Evolutionary conservation across 2,888 invertebrate genomes (phyloP), one percentile per base, ranked within the genome.

Genomic region (Caenorhabditis imperialis): DNA sequence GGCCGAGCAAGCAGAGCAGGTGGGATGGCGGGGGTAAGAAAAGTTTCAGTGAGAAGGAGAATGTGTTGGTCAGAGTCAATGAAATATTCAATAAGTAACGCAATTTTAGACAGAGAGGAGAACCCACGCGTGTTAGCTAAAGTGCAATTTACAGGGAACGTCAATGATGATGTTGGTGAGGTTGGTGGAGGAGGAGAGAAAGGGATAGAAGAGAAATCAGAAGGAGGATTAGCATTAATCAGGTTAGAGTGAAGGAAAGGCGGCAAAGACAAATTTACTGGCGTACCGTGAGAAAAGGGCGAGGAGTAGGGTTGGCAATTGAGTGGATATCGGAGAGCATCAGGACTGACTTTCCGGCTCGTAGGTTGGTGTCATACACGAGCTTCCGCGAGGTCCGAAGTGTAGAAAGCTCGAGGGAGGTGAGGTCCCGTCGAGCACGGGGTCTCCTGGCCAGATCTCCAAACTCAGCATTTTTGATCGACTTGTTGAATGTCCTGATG

Each of bases 21-120:
- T 1, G 53, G 53, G n/a, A 40, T 6, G 7, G 53, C 7, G 27
- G 2, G 1, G 23, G 22, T 23, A n/a, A 53, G 53, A 25, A 53
- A 53, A 8, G 53, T 53, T 40, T 53, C 53, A 23, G 53, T 53
- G 7, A 51, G 37, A 5, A 37, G 37, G n/a, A 51, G 22, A 18
- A 51, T 18, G 10, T 51, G 51, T 4, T 25, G 35, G 1, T n/a
- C 10, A 38, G 53, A 53, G 4, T 2, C 14, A 5, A 2, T 14
- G 27, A 53, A 53, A 6, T 25, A 16, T 8, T 53, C 27, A 38
- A 23, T 7, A 2, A 38, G 16, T 12, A 38, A 22, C 1, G 2
- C 2, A 18, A 55, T 55, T 55, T 55, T 55, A 18, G 16, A 0
- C 3, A 55, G 10, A 0, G 18, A 16, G 10, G 54, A 40, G 42